Percentiles rank a stretch among this genome's conserved stretches.
Conservation (phyloP, 1,140 invertebrate genomes). For the Anadara kagoshimensis region DNA sequence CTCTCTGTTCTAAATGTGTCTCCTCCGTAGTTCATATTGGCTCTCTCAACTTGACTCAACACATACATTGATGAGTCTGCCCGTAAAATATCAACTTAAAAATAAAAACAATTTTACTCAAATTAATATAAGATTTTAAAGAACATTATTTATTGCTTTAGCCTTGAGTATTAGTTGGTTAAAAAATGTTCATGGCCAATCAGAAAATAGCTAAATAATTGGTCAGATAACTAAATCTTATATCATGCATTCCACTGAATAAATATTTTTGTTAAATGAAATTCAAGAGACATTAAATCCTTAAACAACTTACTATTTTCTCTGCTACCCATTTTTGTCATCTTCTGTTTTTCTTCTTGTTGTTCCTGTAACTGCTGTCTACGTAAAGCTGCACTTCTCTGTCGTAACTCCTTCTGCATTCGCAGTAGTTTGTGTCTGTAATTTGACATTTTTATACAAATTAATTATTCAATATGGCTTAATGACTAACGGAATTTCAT, state of each 20-base stretch:
- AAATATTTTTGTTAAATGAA: too few relatives aligned
- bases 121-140: too few relatives aligned
- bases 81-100: conserved; percentile 16
- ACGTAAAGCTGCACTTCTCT: conserved; percentile 58
- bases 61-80: conserved; percentile 15
- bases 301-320: too few relatives aligned
- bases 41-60: conserved; percentile 26
- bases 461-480: neutral
- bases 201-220: too few relatives aligned
- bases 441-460: neutral
- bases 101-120: neutral
- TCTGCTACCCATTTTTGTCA: neutral
- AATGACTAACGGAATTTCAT: too few relatives aligned
- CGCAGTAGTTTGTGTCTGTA: conserved; percentile 65
- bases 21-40: conserved; percentile 11
- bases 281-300: too few relatives aligned
- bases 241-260: too few relatives aligned
- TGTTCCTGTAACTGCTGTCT: conserved; percentile 51
- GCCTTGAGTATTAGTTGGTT: too few relatives aligned
- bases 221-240: too few relatives aligned
- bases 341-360: conserved; percentile 28
- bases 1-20: neutral
- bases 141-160: too few relatives aligned
- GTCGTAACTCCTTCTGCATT: conserved; percentile 68
- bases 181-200: too few relatives aligned